Base-by-base conservation (phyloP, 1,140 invertebrate genomes). In the Anagrus nilaparvatae region DNA sequence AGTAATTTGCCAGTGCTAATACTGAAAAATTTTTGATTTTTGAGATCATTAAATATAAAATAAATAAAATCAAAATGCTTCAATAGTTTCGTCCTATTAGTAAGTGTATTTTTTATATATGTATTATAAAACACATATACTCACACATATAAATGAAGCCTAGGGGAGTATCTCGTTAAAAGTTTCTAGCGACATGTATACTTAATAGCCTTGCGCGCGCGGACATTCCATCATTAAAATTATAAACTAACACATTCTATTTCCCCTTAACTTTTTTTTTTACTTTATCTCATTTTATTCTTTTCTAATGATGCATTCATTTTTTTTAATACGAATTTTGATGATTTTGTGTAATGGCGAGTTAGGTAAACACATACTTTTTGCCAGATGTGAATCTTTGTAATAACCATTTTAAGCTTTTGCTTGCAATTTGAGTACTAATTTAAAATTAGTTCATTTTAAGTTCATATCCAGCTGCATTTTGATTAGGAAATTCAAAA, bases 161-260 rank as follows among this genome's bases (percentile, higher is more conserved):
- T 34, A 43, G 40, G 51, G 55, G 54, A 20, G 54, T 58, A 56
- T 61, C 64, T 67, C 66, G 62, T 69, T 69, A 67, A 67, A 69
- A 69, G 64, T 69, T 69, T 67, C 63, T 67, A 69, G 63, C 63
- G 59, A 69, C 65, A 63, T 64, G 65, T 67, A 67, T 69, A 67
- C 64, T 69, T 67, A 69, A 67, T 67, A 69, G 61, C 65, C 63
- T n/a, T 60, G 61, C 55, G 61, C 28, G 27, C 62, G 61, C 64
- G 65, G 64, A 69, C 63, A 66, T 57, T 62, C 56, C 65, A 61
- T 69, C 65, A 69, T 69, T 69, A 67, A 69, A 69, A 67, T 69
- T 69, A 69, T 68, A 68, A 65, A 60, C 60, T 14, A 37, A 23
- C 10, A 3, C 12, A 12, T n/a, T n/a, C n/a, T n/a, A n/a, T n/a